Evolutionary conservation across 92 coral and sea anemone species (phyloP), one percentile per base, ranked within the genome.

Genomic region (Plumapathes pennacea): DNA sequence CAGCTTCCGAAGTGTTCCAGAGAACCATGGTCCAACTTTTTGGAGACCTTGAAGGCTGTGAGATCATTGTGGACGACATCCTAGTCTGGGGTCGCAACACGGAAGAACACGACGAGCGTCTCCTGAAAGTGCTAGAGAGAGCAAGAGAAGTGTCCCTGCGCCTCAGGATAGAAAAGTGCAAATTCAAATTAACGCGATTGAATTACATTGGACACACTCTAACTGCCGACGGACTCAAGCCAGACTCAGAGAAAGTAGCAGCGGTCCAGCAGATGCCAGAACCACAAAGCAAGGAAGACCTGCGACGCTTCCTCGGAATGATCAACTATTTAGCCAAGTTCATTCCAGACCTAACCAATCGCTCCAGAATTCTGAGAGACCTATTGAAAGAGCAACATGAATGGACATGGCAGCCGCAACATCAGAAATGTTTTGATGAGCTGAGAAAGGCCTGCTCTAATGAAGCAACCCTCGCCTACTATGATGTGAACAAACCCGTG

Each of bases 181-280:
- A 33, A 7, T 50, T 67, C 14, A 38, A 44, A 26, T 29, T 20
- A 28, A 19, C 47, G 19, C 30, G 47, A 34, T 18, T 67, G 48
- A 41, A 40, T 11, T 67, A 50, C 48, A 67, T 67, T 4, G 73
- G 73, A 32, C 73, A 66, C 58, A 48, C 39, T 60, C 23, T 51
- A 4, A 33, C 73, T 32, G 12, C 34, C 19, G 64, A 66, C 34
- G 73, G 64, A 3, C 46, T 66, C 10, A 52, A 66, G 46, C 65
- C 64, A 32, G 74, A 67, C 24, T 49, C 38, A 3, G 54, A 25
- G 2, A 60, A 72, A 51, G 58, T 72, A 21, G 41, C 41, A 1
- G 79, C 71, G 21, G 52, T 49, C 41, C 38, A 38, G 27, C 52
- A 61, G 13, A 72, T 72, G 71, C 70, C 57, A 50, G 43, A 32